Percentiles rank a stretch among this genome's conserved stretches.
phyloP scores from a whole-genome alignment of 1,140 invertebrate species.

The Bemisia tabaci region DNA sequence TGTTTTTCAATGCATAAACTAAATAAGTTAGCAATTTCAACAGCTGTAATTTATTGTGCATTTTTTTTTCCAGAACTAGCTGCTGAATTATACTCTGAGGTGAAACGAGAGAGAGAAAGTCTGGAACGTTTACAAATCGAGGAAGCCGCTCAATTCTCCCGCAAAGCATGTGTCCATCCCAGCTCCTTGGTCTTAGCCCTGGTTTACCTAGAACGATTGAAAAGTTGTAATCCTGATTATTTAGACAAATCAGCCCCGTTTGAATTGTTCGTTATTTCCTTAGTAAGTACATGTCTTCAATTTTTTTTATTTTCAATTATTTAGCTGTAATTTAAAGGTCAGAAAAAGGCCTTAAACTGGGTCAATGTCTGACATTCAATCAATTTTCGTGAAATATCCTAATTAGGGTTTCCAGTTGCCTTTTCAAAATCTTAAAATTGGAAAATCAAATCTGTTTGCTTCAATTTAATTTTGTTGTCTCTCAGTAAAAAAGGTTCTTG shows the following conservation, averaged over 20 bases:
- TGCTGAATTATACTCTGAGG: slow-evolving; percentile 61
- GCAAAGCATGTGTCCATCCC: slow-evolving; percentile 71
- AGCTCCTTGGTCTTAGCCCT: slow-evolving; percentile 68
- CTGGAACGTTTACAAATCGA: slow-evolving; percentile 64
- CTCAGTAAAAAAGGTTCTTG: too few relatives aligned
- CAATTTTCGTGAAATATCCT: too few relatives aligned
- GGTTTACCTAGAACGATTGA: slow-evolving; percentile 74
- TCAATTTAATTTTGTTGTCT: too few relatives aligned
- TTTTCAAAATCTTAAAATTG: too few relatives aligned
- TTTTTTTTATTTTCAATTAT: slow-evolving; percentile 7
- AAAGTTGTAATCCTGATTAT: slow-evolving; percentile 67
- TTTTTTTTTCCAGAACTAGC: slow-evolving; percentile 58
- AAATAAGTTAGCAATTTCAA: too few relatives aligned
- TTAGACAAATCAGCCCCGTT: slow-evolving; percentile 63
- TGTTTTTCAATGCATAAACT: too few relatives aligned
- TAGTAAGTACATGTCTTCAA: slow-evolving; percentile 44
- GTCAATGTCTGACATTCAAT: too few relatives aligned
- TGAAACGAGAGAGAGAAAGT: slow-evolving; percentile 43
- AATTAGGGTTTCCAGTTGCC: too few relatives aligned
- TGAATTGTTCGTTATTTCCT: slow-evolving; percentile 79
- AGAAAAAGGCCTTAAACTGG: too few relatives aligned
- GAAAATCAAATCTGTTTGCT: too few relatives aligned
- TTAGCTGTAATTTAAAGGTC: neutral
- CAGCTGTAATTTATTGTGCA: too few relatives aligned
- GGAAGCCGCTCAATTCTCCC: slow-evolving; percentile 58